Percentiles rank a stretch among this genome's conserved stretches.
phyloP scores from a whole-genome alignment of 2,888 invertebrate species.

The Ctena decussata region DNA sequence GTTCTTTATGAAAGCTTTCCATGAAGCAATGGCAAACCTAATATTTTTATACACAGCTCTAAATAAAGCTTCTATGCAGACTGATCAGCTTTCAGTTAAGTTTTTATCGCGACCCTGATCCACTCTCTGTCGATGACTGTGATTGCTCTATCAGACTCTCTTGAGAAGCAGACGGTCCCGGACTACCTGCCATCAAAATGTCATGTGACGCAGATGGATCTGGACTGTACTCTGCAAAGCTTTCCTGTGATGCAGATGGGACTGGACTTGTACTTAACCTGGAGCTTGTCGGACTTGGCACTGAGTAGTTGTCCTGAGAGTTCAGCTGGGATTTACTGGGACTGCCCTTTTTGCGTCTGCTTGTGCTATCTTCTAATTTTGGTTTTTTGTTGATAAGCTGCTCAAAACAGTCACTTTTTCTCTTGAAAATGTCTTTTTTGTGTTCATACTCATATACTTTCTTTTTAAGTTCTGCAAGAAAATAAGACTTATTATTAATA shows the following conservation, averaged over 20 bases:
- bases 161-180: slow-evolving; percentile 1
- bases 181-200: too few species aligned
- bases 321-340: background rate
- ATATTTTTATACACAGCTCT: too few species aligned
- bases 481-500: background rate
- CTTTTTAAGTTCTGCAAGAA: slow-evolving; percentile 71
- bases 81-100: too few species aligned
- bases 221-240: background rate
- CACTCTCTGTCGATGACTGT: background rate
- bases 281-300: background rate
- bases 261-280: slow-evolving; percentile 32
- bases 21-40: too few species aligned
- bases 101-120: background rate
- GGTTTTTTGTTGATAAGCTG: slow-evolving; percentile 70
- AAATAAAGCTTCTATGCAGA: too few species aligned
- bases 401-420: slow-evolving; percentile 75
- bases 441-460: slow-evolving; percentile 75
- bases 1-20: too few species aligned
- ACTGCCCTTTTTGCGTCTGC: background rate
- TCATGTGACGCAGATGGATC: too few species aligned
- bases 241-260: slow-evolving; percentile 18
- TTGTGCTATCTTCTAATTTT: slow-evolving; percentile 40
- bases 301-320: background rate
- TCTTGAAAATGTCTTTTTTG: slow-evolving; percentile 72
- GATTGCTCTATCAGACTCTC: background rate